These are phyloP conservation scores for Hippoglossus hippoglossus DNA, from an alignment of 2,797 vertebrate species.

Conservation along the genomic window DNA sequence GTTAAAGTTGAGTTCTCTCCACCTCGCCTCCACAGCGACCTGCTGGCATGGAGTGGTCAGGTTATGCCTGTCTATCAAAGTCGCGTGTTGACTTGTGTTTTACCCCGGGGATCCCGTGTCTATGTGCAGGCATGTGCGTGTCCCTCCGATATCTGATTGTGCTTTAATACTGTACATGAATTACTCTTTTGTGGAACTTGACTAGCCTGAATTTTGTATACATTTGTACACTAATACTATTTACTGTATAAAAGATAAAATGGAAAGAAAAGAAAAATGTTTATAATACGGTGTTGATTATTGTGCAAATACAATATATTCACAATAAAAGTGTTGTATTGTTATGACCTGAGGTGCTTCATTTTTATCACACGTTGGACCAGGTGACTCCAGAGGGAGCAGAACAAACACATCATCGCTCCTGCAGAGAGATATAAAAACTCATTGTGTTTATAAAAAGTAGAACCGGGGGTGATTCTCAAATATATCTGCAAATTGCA, in stretches of 20 bases:
- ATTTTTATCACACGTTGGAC: constrained; percentile 39
- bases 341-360: constrained; percentile 77
- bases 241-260: constrained; percentile 85
- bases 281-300: constrained; percentile 97
- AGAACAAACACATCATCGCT: constrained; percentile 37
- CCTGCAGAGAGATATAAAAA: too few species aligned
- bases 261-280: constrained; percentile 81
- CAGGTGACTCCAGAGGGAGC: constrained; percentile 24
- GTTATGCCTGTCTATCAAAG: constrained; percentile 87
- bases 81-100: constrained; percentile 85
- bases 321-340: constrained; percentile 99
- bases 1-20: constrained; percentile 59
- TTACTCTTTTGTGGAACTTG: constrained; percentile 97
- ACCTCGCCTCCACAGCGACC: constrained; percentile 58
- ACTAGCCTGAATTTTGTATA: constrained; percentile 98
- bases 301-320: constrained; percentile 99
- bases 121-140: constrained; percentile 83
- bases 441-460: neutral
- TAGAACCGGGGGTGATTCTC: neutral
- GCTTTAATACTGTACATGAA: constrained; percentile 88
- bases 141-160: constrained; percentile 87
- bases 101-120: constrained; percentile 78
- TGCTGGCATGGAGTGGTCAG: constrained; percentile 71
- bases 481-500: neutral
- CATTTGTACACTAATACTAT: constrained; percentile 98